Percentiles rank a stretch among this genome's conserved stretches.
These are phyloP conservation scores for Eospalax fontanierii DNA, from an alignment of 2,797 vertebrate genomes.

Conservation along the genomic window DNA sequence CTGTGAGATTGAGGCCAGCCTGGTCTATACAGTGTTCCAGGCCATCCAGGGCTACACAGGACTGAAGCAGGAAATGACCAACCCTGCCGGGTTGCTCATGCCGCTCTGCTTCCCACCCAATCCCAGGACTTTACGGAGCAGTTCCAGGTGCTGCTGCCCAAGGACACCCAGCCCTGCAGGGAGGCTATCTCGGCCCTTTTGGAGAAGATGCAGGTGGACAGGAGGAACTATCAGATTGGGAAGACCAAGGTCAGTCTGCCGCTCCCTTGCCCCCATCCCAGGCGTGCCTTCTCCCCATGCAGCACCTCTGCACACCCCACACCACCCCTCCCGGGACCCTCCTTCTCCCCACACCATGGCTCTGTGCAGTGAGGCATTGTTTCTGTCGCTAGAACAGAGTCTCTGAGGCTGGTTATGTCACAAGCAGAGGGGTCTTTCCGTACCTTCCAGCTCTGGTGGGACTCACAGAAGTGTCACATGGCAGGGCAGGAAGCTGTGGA, in stretches of 20 bases:
- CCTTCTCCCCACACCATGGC: no score
- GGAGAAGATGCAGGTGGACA: slow-evolving; percentile 92
- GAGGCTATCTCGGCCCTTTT: slow-evolving; percentile 93
- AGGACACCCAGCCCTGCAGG: slow-evolving; percentile 90
- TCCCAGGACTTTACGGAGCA: slow-evolving; percentile 96
- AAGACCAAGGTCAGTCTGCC: slow-evolving; percentile 94
- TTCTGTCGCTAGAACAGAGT: no score
- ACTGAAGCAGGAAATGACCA: background rate
- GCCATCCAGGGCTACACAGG: no score
- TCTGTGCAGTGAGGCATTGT: no score
- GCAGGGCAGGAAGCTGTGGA: background rate
- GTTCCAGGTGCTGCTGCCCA: slow-evolving; percentile 96
- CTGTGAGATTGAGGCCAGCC: no score
- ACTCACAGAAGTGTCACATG: background rate
- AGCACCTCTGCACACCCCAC: background rate
- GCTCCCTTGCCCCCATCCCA: background rate
- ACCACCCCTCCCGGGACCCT: no score
- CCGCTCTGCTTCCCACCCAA: accelerated
- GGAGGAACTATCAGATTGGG: slow-evolving; percentile 96
- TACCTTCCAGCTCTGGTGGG: background rate
- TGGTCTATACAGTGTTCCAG: no score
- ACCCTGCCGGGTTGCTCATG: background rate
- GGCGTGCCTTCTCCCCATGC: background rate
- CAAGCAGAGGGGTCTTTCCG: background rate
- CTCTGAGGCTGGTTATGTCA: no score